Evolutionary conservation across 2,888 invertebrate genomes (phyloP), one percentile per base, ranked within the genome.

Genomic region (Nomada lathburiana): DNA sequence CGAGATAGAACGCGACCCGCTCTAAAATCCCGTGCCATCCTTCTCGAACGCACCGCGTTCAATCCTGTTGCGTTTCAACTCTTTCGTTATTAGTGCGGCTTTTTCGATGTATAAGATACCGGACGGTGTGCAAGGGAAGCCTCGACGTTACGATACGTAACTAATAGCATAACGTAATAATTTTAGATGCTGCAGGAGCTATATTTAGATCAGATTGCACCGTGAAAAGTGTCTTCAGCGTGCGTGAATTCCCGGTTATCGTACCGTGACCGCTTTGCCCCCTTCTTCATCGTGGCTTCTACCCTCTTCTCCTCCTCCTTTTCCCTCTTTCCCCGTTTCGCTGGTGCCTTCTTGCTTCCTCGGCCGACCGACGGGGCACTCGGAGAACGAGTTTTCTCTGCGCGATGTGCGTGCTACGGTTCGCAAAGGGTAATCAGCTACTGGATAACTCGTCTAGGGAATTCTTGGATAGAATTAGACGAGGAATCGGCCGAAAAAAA

Each of bases 151-250:
- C 47, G 47, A 47, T 59, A 75, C 76, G 78, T 82, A 85, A 84
- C 84, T 83, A 81, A 71, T 80, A 47, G 47, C 47, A 86, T 89
- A 89, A 88, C 85, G 86, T 79, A 83, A 85, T 72, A 83, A 83
- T 81, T 82, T 84, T 85, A 86, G 88, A 87, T 86, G 82, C 82
- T 52, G 70, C 50, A 80, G 75, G 71, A 83, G 88, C 88, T 90
- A 90, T 91, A 91, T 91, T 91, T 90, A 91, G 89, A 88, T 86
- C 83, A 84, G 87, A 88, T 90, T 82, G 80, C 82, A 78, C 68
- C 72, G 85, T 64, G 82, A 76, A 85, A 86, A 89, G 88, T 91
- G 91, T 89, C 89, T 78, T 85, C 74, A 57, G 68, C 67, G 80
- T 68, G 85, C 87, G 89, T 85, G 86, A 88, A 89, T 88, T 88